phyloP scores from a whole-genome alignment of 2,113 vertebrate species.

The Todiramphus saurophagus region DNA sequence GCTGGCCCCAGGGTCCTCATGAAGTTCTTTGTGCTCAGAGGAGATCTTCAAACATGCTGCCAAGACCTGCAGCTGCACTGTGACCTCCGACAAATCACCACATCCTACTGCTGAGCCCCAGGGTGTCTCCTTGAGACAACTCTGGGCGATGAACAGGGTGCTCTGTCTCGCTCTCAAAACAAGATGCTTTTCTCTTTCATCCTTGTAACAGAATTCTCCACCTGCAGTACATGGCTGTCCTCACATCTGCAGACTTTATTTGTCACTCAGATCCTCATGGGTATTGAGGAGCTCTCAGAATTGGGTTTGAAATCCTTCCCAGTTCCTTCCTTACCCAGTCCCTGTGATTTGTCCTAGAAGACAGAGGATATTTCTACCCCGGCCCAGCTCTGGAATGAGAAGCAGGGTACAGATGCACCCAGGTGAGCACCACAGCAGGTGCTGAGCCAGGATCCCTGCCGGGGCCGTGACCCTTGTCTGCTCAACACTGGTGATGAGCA shows the following conservation, averaged over 20 bases:
- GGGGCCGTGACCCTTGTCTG: not conserved
- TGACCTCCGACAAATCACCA: not conserved
- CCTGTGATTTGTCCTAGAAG: not conserved
- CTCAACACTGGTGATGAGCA: fast-evolving
- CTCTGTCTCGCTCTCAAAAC: not conserved
- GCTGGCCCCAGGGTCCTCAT: fast-evolving
- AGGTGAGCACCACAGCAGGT: not conserved
- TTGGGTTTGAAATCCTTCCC: not conserved
- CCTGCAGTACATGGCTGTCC: not conserved
- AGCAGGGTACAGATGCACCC: not conserved
- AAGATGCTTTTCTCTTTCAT: not conserved
- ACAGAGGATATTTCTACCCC: not conserved
- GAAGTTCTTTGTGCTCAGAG: not conserved
- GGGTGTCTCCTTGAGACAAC: not conserved
- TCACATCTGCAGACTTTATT: not conserved
- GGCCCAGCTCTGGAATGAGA: not conserved
- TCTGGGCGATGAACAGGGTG: not conserved
- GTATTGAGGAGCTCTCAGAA: not conserved
- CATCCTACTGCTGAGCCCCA: not conserved
- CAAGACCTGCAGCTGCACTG: not conserved
- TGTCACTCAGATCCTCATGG: not conserved
- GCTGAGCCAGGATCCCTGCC: not conserved
- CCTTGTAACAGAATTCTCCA: not conserved
- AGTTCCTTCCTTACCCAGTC: not conserved
- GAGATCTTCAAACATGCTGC: not conserved